Base-by-base conservation (phyloP, 1,140 invertebrate species). In the Drosophila parvula region DNA sequence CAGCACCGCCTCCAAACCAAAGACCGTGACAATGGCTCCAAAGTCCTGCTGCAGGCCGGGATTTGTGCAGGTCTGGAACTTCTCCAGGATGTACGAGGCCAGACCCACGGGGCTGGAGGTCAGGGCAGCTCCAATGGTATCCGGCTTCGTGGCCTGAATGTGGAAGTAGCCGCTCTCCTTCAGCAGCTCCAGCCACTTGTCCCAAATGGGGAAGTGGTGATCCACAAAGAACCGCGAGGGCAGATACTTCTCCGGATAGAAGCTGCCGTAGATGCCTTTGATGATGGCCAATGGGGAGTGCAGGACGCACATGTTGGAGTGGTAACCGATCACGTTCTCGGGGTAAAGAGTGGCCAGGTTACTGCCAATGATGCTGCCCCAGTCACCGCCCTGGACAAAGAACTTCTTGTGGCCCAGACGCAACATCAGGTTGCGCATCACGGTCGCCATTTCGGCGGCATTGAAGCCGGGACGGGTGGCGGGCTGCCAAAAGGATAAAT, bases 91-190 rank as follows among this genome's bases (percentile, higher is more conserved):
- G 78, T 98, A 98, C 3, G 94, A 95, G 12, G 97, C 96, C 22
- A 98, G 79, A 0, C 95, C 96, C 0, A 94, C 93, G 1, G 97
- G 97, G 8, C 94, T 95, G 44, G 95, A 94, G 9, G 92, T 91
- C 45, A 96, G 82, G 2, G 93, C 95, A 9, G 94, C 93, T 50
- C 95, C 95, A 69, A 98, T 93, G 7, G 98, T 98, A 89, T 98
- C 97, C 7, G 98, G 98, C 92, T 98, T 98, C 0, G 97, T 97
- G 1, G 96, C 93, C 92, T 98, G 97, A 36, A 98, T 86, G 88
- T 97, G 96, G 53, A 96, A 88, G 78, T 98, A 98, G 3, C 97
- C 98, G 40, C 90, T 91, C 92, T 98, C 97, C 71, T 94, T 92
- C 0, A 97, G 9, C 0, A 96, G 3, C 36, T 74, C 62, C 16